Evolutionary conservation across 2,888 invertebrate species (phyloP).

Genomic region (Patella depressa): DNA sequence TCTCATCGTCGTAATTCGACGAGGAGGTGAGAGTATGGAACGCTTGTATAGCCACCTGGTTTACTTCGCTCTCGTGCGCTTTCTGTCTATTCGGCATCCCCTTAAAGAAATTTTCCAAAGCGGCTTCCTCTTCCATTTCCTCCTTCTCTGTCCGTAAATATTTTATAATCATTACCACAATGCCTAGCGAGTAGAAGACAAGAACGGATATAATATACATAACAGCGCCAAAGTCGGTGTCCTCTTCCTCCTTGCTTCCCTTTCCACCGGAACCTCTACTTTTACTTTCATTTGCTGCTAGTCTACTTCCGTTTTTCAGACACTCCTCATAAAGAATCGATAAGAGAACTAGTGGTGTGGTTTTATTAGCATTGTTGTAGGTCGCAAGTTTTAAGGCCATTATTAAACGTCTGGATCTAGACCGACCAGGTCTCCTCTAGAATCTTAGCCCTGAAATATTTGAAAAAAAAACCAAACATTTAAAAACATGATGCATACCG

Average conservation of each 20-base stretch:
- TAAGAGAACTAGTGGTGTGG: constrained; percentile 12
- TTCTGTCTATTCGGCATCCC: constrained; percentile 52
- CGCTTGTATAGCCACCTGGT: constrained; percentile 56
- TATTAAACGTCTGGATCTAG: no score
- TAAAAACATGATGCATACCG: no score
- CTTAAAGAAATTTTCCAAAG: constrained; percentile 54
- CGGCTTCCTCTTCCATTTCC: constrained; percentile 54
- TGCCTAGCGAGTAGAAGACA: constrained; percentile 57
- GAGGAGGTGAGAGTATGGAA: constrained; percentile 57
- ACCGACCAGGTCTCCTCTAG: no score
- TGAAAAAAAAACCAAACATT: no score
- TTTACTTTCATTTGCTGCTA: not conserved
- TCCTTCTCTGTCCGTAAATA: constrained; percentile 53
- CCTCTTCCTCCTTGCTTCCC: constrained; percentile 14
- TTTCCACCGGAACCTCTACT: not conserved
- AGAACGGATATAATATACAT: constrained; percentile 58
- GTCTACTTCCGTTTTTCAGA: constrained; percentile 4
- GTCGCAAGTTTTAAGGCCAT: not conserved
- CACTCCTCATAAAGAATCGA: constrained; percentile 21
- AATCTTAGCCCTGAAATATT: no score
- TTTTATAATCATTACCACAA: constrained; percentile 60
- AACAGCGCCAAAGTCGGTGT: constrained; percentile 54
- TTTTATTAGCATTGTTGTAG: not conserved
- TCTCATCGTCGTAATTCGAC: constrained; percentile 30
- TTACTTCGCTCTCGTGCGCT: constrained; percentile 50